Conservation (phyloP, 2,888 invertebrate genomes). For the Achlya flavicornis region DNA sequence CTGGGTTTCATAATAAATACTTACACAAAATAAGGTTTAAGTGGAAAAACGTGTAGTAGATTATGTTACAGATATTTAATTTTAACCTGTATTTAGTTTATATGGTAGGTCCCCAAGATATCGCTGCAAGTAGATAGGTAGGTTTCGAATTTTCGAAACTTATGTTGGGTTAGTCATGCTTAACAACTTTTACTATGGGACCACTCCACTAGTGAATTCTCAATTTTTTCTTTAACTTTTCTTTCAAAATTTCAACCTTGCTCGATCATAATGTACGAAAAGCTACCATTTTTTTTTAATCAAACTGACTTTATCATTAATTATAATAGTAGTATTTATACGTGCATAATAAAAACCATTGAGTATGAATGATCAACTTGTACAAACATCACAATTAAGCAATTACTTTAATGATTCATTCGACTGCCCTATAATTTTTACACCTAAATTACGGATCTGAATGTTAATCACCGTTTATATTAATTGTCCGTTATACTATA, state of each 20-base stretch:
- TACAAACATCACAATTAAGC: neutral
- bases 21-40: slow-evolving; percentile 34
- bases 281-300: no score
- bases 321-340: neutral
- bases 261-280: no score
- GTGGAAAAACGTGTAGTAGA: slow-evolving; percentile 49
- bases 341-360: no score
- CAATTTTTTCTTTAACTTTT: no score
- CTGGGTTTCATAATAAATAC: slow-evolving; percentile 46
- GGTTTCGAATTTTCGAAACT: no score
- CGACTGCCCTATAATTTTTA: neutral
- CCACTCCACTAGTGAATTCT: no score
- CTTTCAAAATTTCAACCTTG: no score
- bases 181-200: no score
- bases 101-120: neutral
- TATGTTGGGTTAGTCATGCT: no score
- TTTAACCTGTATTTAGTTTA: neutral
- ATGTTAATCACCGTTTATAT: slow-evolving; percentile 5
- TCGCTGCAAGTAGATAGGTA: neutral
- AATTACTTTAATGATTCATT: neutral
- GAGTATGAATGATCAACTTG: no score
- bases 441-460: neutral
- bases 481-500: slow-evolving; percentile 16
- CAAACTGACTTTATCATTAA: no score
- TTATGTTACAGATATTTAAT: slow-evolving; percentile 8